These are phyloP conservation scores for Pocota personata DNA, from an alignment of 2,888 invertebrate species.

Conservation along the genomic window DNA sequence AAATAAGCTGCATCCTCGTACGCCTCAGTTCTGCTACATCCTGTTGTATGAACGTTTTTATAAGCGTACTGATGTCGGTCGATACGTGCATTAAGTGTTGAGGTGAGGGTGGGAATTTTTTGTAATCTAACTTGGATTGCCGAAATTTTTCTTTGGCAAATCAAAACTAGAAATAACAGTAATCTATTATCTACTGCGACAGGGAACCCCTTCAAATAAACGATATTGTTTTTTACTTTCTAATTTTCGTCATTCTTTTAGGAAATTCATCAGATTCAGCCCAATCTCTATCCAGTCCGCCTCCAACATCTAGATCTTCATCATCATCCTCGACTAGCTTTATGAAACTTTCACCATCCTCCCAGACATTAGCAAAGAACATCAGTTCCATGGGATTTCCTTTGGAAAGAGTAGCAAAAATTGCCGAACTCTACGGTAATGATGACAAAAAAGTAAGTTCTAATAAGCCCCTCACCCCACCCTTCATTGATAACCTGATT, in stretches of 20 bases:
- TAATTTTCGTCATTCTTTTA: neutral
- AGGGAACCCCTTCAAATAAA: too few species aligned
- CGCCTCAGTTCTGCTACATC: too few species aligned
- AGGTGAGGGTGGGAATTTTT: too few species aligned
- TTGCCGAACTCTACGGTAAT: conserved; percentile 89
- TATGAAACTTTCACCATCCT: conserved; percentile 83
- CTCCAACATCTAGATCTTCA: conserved; percentile 33
- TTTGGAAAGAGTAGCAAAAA: conserved; percentile 90
- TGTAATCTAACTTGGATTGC: too few species aligned
- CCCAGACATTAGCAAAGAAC: conserved; percentile 88
- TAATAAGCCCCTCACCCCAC: neutral
- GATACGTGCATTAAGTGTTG: too few species aligned
- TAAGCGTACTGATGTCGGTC: too few species aligned
- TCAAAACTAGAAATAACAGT: too few species aligned
- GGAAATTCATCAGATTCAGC: conserved; percentile 70
- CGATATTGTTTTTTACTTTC: too few species aligned
- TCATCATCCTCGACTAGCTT: conserved; percentile 70
- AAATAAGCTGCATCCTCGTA: too few species aligned
- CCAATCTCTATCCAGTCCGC: conserved; percentile 40
- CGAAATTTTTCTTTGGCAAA: too few species aligned
- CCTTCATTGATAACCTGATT: conserved; percentile 24
- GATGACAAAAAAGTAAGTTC: conserved; percentile 92
- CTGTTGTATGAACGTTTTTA: too few species aligned
- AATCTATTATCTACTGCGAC: too few species aligned
- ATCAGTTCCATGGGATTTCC: conserved; percentile 96